Percentiles rank a stretch among this genome's conserved stretches.
These are phyloP conservation scores for Pelodytes ibericus DNA, from an alignment of 2,797 vertebrate genomes.

Conservation along the genomic window DNA sequence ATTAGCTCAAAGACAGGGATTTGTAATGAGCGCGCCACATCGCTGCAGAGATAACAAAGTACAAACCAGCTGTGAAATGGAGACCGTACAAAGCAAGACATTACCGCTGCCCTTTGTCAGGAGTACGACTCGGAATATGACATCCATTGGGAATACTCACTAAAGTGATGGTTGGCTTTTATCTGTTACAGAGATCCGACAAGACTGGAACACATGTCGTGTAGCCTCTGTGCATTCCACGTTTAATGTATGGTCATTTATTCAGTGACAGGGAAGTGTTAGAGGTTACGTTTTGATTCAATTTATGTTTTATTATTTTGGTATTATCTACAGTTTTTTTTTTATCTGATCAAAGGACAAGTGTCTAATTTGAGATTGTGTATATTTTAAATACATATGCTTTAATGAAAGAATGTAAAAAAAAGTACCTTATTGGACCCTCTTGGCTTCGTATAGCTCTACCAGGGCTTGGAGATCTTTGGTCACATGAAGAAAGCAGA, in stretches of 20 bases:
- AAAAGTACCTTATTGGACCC: no score
- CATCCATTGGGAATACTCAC: not conserved
- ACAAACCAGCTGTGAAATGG: conserved; percentile 3
- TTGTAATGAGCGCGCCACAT: not conserved
- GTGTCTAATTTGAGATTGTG: no score
- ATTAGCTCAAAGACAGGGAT: not conserved
- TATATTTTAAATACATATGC: no score
- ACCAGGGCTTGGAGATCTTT: no score
- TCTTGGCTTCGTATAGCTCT: no score
- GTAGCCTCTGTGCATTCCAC: not conserved
- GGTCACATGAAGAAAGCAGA: no score
- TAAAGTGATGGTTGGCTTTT: not conserved
- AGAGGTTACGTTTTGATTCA: not conserved
- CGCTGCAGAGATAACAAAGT: not conserved
- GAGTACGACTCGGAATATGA: conserved; percentile 16
- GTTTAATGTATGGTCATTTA: conserved; percentile 34
- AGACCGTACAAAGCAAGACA: conserved; percentile 16
- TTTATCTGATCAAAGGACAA: no score
- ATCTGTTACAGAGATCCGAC: not conserved
- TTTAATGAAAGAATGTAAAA: no score
- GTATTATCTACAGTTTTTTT: not conserved
- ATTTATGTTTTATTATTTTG: not conserved
- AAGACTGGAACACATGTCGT: not conserved
- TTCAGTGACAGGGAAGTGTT: not conserved
- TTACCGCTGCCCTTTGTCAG: not conserved